These are phyloP conservation scores for Pseudorectes ferrugineus DNA, from an alignment of 2,113 vertebrate genomes.

Conservation along the genomic window DNA sequence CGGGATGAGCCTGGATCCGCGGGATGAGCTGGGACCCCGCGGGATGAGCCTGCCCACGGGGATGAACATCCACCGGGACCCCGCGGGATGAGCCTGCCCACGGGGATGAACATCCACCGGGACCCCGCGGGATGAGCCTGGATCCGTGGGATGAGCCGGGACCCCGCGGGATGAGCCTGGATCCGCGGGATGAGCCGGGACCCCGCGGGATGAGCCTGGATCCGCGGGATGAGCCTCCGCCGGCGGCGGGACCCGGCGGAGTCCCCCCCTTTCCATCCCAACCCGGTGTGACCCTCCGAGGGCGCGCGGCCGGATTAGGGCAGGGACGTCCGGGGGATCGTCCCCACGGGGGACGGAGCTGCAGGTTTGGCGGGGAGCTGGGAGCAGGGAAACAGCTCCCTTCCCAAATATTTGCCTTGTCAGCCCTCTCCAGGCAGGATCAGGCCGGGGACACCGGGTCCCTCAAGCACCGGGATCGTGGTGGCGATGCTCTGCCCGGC, in stretches of 20 bases:
- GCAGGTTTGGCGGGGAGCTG: rapidly evolving
- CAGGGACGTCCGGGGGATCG: rapidly evolving
- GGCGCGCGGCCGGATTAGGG: not conserved
- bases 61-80: not conserved
- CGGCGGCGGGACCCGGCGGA: not conserved
- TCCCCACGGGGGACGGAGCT: not conserved
- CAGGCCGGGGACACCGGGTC: rapidly evolving
- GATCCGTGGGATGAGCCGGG: not conserved
- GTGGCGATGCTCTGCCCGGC: not conserved
- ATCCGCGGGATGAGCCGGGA: not conserved
- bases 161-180: not conserved
- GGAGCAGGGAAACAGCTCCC: not conserved
- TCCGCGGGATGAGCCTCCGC: not conserved
- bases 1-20: too few species aligned
- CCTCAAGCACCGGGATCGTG: rapidly evolving
- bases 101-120: not conserved
- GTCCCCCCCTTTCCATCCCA: not conserved
- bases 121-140: not conserved
- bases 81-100: not conserved
- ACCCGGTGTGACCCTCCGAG: not conserved
- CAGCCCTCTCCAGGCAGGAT: not conserved
- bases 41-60: not conserved
- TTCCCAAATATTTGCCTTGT: not conserved
- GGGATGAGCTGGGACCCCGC: not conserved
- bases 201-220: too few species aligned